Evolutionary conservation across 2,888 invertebrate species (phyloP), one percentile per base, ranked within the genome.

Genomic region (Rhamphomyia laevipes): DNA sequence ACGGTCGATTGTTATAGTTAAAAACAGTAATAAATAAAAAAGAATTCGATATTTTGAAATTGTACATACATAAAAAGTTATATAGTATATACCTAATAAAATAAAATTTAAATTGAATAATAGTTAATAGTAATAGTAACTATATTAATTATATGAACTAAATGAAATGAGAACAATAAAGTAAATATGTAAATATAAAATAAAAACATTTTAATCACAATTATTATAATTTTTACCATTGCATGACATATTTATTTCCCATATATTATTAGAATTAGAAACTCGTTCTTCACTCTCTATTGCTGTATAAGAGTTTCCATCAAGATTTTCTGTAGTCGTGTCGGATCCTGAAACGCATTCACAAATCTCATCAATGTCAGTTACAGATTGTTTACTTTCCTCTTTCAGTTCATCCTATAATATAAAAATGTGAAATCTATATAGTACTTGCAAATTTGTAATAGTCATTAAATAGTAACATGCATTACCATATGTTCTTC

Each of bases 351-450:
- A 69, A 55, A 68, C 70, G 48, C 70, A 68, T 42, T 69, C 63
- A 51, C 70, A 70, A 51, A 70, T 70, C 44, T 78, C 79, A 62
- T 80, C 81, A 16, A 80, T 81, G 57, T 82, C 82, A 9, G 82
- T 81, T 1, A 80, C 68, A 46, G 63, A 53, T 40, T 65, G 62
- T 48, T 51, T 49, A 38, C 63, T 64, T 45, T 64, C 66, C 63
- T 58, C 46, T 42, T 50, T 21, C 16, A 31, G 42, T 33, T 21
- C 18, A 31, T n/a, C 3, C 17, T 16, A 30, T 35, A 35, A 6
- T 18, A 10, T 15, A 21, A 15, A 45, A 17, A 17, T 15, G 13
- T 11, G n/a, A 33, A 45, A 13, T 4, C 37, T 35, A 12, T 33
- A 58, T 65, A 77, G 76, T 74, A 64, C 77, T 69, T 45, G 30